A percentile compares a stretch with the other conserved stretches of the same genome.
phyloP scores from a whole-genome alignment of 37 sponge, comb jelly and placozoan species.

The Ianthella basta region DNA sequence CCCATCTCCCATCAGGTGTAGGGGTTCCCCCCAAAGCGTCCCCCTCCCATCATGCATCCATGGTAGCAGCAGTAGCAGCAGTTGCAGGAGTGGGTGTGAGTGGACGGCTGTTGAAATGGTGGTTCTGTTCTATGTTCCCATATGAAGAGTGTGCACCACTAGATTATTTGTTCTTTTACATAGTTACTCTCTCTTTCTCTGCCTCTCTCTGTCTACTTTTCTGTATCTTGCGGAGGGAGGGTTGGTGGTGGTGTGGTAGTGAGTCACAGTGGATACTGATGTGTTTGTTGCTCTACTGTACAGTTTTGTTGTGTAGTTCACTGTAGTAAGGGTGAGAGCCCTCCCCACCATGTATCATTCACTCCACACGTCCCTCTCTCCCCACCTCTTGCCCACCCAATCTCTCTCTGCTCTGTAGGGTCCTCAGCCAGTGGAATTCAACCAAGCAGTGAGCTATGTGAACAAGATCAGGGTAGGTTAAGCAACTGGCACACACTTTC shows the following conservation, averaged over 20 bases:
- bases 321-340: background rate
- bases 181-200: background rate
- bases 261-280: background rate
- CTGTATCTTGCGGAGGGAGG: too few species aligned
- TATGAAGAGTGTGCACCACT: too few species aligned
- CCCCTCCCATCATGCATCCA: background rate
- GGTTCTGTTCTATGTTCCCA: too few species aligned
- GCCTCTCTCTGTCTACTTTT: too few species aligned
- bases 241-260: background rate
- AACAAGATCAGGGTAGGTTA: slow-evolving; percentile 89
- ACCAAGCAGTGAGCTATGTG: slow-evolving; percentile 97
- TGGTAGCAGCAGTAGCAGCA: slow-evolving; percentile 5
- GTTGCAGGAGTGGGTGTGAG: background rate
- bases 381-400: too few species aligned
- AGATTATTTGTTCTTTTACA: background rate
- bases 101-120: background rate
- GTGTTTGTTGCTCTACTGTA: background rate
- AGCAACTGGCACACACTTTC: background rate
- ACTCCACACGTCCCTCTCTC: too few species aligned
- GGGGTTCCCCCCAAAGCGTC: too few species aligned
- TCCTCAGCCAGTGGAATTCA: slow-evolving; percentile 94
- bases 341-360: too few species aligned
- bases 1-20: background rate
- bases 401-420: background rate
- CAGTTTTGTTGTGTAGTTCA: background rate